Evolutionary conservation across 2,113 vertebrate genomes (phyloP).

Genomic region (Tursiops truncatus): DNA sequence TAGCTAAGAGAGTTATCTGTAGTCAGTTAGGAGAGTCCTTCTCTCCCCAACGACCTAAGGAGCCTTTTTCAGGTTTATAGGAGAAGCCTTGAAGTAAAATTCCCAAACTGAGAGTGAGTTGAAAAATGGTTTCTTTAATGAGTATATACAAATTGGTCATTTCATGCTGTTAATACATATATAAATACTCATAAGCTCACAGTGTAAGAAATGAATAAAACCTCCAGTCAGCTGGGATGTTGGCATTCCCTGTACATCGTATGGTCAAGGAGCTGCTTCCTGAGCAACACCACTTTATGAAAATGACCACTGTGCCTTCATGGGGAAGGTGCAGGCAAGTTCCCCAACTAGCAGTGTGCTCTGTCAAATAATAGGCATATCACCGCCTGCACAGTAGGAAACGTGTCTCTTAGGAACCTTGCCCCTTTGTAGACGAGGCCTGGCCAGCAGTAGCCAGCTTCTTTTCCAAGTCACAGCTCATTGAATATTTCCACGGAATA

Average conservation of each 20-base stretch:
- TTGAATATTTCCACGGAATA: slow-evolving; percentile 14
- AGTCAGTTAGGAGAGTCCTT: neutral
- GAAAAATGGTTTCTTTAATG: slow-evolving; percentile 25
- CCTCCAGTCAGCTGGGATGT: neutral
- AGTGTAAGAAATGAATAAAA: neutral
- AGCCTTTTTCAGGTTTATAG: neutral
- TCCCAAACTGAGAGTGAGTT: neutral
- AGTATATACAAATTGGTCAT: neutral
- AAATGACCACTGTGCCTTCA: neutral
- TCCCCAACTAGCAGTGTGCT: neutral
- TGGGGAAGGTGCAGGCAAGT: neutral
- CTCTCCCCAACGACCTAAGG: neutral
- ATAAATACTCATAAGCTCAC: neutral
- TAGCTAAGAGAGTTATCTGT: neutral
- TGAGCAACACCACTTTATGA: neutral
- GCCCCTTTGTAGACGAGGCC: neutral
- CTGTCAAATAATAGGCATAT: neutral
- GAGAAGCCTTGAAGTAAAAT: slow-evolving; percentile 22
- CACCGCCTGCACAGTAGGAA: neutral
- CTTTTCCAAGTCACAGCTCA: neutral
- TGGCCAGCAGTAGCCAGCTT: neutral
- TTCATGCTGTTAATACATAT: neutral
- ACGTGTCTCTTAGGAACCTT: neutral
- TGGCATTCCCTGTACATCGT: neutral
- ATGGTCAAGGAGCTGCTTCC: neutral